These are phyloP conservation scores for Vimba vimba DNA, from an alignment of 2,113 vertebrate species.

Conservation along the genomic window DNA sequence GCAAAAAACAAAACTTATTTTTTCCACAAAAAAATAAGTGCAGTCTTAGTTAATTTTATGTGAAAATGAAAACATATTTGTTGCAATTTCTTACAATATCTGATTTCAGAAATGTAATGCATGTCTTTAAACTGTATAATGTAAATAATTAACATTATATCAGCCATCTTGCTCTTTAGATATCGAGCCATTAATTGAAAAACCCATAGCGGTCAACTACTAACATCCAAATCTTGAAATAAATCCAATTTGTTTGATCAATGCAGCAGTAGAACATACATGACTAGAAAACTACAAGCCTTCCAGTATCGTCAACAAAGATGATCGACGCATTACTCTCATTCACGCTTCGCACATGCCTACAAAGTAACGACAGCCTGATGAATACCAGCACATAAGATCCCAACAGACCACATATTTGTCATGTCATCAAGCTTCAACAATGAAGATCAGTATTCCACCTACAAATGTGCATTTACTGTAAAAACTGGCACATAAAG, in stretches of 20 bases:
- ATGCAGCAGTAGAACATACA: not conserved
- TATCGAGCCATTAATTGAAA: not conserved
- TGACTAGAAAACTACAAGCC: slow-evolving; percentile 8
- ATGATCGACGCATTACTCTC: slow-evolving; percentile 32
- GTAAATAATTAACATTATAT: not conserved
- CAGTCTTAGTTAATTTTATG: too few species aligned
- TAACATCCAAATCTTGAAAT: not conserved
- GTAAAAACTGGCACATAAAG: slow-evolving; percentile 6
- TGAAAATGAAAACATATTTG: not conserved
- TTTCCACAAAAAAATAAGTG: too few species aligned
- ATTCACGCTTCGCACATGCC: slow-evolving; percentile 44
- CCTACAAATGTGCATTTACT: not conserved
- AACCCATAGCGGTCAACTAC: not conserved
- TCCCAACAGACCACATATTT: slow-evolving; percentile 38
- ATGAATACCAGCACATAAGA: slow-evolving; percentile 14
- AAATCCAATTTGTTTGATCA: not conserved
- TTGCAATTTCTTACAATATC: not conserved
- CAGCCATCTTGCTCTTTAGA: not conserved
- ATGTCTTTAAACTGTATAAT: not conserved
- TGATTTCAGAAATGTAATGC: not conserved
- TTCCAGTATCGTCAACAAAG: slow-evolving; percentile 41
- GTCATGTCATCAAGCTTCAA: slow-evolving; percentile 37
- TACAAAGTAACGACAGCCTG: slow-evolving; percentile 14
- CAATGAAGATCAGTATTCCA: slow-evolving; percentile 37
- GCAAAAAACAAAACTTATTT: too few species aligned